Conservation (phyloP, 2,113 vertebrate genomes). For the Dicrurus megarhynchus region DNA sequence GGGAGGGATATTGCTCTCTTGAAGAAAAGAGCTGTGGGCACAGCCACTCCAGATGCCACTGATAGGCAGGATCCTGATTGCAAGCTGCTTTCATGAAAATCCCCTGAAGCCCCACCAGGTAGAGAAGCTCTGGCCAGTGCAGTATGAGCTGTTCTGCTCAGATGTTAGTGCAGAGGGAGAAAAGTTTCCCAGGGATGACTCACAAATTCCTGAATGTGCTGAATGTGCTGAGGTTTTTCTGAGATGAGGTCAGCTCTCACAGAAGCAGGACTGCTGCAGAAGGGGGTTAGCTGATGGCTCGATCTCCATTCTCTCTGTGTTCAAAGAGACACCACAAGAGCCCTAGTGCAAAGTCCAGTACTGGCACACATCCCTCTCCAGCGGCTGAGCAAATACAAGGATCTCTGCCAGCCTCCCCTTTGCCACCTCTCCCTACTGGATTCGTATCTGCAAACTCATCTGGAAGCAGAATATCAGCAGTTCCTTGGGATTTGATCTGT, state of each 20-base stretch:
- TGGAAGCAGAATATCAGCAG: neutral
- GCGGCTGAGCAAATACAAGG: neutral
- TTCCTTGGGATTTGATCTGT: neutral
- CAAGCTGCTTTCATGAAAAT: neutral
- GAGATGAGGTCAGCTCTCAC: constrained; percentile 43
- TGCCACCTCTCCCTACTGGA: neutral
- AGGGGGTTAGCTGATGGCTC: neutral
- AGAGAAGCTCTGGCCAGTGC: neutral
- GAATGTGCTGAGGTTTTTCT: constrained; percentile 26
- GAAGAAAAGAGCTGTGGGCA: neutral
- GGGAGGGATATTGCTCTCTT: neutral
- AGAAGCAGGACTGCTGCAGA: neutral
- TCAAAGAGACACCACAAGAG: neutral
- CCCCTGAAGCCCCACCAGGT: neutral
- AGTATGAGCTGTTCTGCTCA: neutral
- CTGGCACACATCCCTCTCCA: neutral
- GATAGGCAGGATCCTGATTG: neutral
- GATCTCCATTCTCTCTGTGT: neutral
- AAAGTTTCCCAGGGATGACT: constrained; percentile 29
- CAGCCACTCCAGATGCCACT: neutral
- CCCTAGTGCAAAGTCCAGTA: neutral
- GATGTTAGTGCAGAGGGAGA: neutral
- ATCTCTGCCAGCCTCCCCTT: neutral
- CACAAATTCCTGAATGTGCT: constrained; percentile 50
- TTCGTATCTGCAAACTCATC: neutral